Evolutionary conservation across 2,113 vertebrate species (phyloP).

Genomic region (Clarias batrachus): DNA sequence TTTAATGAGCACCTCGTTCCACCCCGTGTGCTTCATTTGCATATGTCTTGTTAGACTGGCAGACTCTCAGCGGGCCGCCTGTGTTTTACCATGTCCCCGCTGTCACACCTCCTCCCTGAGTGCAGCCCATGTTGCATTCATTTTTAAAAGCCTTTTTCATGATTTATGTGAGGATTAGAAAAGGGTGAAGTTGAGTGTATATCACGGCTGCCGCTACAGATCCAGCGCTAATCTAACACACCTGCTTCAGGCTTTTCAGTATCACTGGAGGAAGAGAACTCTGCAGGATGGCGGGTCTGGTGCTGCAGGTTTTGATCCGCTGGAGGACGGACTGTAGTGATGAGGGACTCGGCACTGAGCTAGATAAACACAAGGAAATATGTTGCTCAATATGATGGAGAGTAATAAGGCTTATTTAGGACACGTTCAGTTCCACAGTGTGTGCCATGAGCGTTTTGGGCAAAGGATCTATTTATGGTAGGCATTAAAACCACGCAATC

Average conservation of each 20-base stretch:
- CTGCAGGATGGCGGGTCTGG: neutral
- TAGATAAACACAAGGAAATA: neutral
- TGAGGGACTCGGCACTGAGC: neutral
- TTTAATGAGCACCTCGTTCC: constrained; percentile 40
- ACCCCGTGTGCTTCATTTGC: constrained; percentile 24
- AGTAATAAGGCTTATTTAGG: neutral
- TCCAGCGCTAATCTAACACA: constrained; percentile 17
- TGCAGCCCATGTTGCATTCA: neutral
- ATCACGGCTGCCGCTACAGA: neutral
- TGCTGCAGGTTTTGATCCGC: neutral
- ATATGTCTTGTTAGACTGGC: constrained; percentile 26
- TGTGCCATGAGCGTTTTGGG: neutral
- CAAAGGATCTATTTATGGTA: neutral
- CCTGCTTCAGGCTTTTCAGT: neutral
- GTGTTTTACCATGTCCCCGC: constrained; percentile 24
- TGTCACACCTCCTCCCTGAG: neutral
- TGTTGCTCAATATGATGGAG: neutral
- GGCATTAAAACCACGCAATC: neutral
- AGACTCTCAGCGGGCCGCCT: constrained; percentile 3
- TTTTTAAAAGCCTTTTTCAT: neutral
- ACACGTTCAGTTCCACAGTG: neutral
- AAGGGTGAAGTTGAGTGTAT: neutral
- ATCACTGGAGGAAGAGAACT: neutral
- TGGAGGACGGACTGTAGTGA: neutral
- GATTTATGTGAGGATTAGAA: neutral